Evolutionary conservation across 35 echinoderm and acorn worm genomes (phyloP), one percentile per base, ranked within the genome.

Genomic region (Acanthaster planci): DNA sequence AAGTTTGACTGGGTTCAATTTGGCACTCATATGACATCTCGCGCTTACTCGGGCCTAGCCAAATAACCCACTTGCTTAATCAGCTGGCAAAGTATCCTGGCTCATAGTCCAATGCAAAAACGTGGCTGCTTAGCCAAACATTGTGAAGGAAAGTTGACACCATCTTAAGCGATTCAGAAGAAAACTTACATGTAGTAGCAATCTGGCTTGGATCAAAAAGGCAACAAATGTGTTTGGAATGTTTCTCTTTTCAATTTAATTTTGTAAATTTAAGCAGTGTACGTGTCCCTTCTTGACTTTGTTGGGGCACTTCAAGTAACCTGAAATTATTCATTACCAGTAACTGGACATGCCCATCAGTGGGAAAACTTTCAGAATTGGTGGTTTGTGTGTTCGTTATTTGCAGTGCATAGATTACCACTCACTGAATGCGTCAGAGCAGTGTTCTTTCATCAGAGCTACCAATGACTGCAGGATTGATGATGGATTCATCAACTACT

Each of bases 401-500:
- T 80, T 59, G 7, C 35, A 95, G 93, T 95, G 93, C 87, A 79
- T 31, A 21, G 57, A 87, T 76, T 95, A 91, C 60, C 93, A 91
- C 42, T 55, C 67, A 1, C 19, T 84, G 1, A 90, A 90, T 18
- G 50, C 47, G 5, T 77, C 85, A 12, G 14, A 37, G 21, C 77
- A 80, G 53, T 99, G 96, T 91, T 31, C 55, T 7, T 99, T 89
- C 77, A 93, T 99, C n/a, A 87, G 81, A 54, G 78, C 78, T 30
- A 80, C 44, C 21, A 31, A 50, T 7, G 89, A 90, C n/a, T 99
- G 96, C 50, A 56, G 81, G 36, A 94, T 82, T 29, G 92, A 94
- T 38, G 92, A 90, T 55, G 96, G 96, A 0, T 99, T 99, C 52
- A 86, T 99, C 27, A 89, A 94, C 55, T 99, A 99, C 37, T 59